Percentiles rank a stretch among this genome's conserved stretches.
phyloP scores from a whole-genome alignment of 2,113 vertebrate genomes.

The Lamprologus lemairii region DNA sequence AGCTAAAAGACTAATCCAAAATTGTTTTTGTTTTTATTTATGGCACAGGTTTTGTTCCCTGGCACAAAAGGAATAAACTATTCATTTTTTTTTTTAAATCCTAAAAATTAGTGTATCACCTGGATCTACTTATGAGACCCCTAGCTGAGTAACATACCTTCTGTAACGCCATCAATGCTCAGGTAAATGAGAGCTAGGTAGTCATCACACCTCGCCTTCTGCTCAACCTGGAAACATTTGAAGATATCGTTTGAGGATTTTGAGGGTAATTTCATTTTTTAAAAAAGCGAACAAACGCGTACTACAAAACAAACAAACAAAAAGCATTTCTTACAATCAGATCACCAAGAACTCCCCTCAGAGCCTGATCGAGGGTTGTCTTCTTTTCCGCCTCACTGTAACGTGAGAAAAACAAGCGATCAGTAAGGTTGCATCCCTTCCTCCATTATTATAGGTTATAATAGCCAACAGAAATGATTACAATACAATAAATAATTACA shows the following conservation, averaged over 20 bases:
- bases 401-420: not conserved
- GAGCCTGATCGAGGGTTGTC: conserved; percentile 89
- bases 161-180: conserved; percentile 89
- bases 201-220: conserved; percentile 80
- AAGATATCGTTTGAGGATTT: not conserved
- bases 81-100: not conserved
- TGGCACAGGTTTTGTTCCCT: not conserved
- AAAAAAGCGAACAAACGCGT: rapidly evolving
- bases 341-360: conserved; percentile 87
- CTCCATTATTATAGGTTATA: not conserved
- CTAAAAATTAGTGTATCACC: not conserved
- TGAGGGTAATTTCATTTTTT: rapidly evolving
- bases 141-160: conserved; percentile 69
- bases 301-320: not conserved
- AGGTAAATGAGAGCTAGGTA: conserved; percentile 90
- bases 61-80: not conserved
- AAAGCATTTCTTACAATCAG: conserved; percentile 81
- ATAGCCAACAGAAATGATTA: not conserved
- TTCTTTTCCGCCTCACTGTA: conserved; percentile 95
- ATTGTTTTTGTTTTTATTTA: not conserved
- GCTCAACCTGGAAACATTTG: conserved; percentile 73
- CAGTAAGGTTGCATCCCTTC: not conserved
- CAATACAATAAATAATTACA: not conserved
- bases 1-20: not conserved
- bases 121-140: not conserved